Evolutionary conservation across 1,140 invertebrate genomes (phyloP).

Genomic region (Cydia splendana): DNA sequence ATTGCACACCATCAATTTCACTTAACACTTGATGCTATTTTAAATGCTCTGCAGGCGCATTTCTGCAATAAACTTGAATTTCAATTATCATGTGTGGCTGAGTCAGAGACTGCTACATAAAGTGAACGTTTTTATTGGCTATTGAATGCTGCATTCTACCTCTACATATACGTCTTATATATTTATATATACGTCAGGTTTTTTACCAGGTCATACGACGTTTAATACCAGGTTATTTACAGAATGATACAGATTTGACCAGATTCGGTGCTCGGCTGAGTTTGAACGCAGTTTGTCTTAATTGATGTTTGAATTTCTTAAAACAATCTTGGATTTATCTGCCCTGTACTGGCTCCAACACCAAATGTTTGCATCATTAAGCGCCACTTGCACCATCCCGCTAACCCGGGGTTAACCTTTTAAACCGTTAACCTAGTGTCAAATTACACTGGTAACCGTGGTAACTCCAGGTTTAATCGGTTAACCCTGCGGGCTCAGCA

Average conservation of each 20-base stretch:
- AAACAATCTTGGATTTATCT: neutral
- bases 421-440: no score
- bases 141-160: neutral
- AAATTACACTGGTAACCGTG: no score
- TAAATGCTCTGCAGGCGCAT: neutral
- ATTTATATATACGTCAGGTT: no score
- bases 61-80: neutral
- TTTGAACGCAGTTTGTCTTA: neutral
- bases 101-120: neutral
- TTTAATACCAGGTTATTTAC: no score
- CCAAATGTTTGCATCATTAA: no score
- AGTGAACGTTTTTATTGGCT: slow-evolving; percentile 6
- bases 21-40: neutral
- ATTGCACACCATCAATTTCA: neutral
- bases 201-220: no score
- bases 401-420: no score
- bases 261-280: neutral
- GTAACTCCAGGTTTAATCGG: no score
- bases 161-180: no score
- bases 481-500: no score
- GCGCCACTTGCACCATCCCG: no score
- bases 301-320: neutral
- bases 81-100: neutral
- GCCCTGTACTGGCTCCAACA: neutral
- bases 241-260: neutral